Percentiles rank a stretch among this genome's conserved stretches.
These are phyloP conservation scores for Gracilinanus agilis DNA, from an alignment of 2,113 vertebrate genomes.

Conservation along the genomic window DNA sequence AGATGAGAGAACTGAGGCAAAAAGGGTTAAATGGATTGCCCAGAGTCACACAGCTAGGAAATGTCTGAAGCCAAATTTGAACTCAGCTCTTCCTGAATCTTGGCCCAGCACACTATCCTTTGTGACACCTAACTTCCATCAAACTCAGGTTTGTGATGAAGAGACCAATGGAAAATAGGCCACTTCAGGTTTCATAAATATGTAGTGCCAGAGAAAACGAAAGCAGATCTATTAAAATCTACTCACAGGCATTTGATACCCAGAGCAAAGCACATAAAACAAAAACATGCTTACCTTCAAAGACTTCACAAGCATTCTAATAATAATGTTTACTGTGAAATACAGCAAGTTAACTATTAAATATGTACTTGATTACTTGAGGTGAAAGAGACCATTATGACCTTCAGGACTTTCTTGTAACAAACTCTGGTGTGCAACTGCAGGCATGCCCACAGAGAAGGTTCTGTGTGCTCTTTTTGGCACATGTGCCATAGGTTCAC, in stretches of 20 bases:
- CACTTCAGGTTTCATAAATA: not conserved
- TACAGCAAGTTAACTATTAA: not conserved
- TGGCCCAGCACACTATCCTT: too few species aligned
- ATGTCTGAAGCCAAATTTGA: too few species aligned
- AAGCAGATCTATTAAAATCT: not conserved
- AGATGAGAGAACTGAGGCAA: too few species aligned
- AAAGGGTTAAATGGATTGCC: too few species aligned
- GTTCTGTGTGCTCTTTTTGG: too few species aligned
- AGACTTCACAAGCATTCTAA: not conserved
- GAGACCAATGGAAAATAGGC: not conserved
- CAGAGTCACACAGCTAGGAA: too few species aligned
- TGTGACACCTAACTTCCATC: too few species aligned
- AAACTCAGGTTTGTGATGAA: not conserved
- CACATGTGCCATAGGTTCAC: too few species aligned
- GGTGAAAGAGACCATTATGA: not conserved
- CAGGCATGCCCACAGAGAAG: too few species aligned
- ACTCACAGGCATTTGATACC: not conserved
- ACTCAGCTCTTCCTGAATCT: too few species aligned
- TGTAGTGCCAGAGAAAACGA: not conserved
- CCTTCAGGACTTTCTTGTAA: too few species aligned
- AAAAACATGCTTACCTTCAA: not conserved
- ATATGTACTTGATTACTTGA: not conserved
- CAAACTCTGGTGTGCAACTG: too few species aligned
- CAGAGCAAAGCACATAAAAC: not conserved
- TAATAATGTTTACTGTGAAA: not conserved